phyloP scores from a whole-genome alignment of 1,140 invertebrate species.

The Anastrepha ludens region DNA sequence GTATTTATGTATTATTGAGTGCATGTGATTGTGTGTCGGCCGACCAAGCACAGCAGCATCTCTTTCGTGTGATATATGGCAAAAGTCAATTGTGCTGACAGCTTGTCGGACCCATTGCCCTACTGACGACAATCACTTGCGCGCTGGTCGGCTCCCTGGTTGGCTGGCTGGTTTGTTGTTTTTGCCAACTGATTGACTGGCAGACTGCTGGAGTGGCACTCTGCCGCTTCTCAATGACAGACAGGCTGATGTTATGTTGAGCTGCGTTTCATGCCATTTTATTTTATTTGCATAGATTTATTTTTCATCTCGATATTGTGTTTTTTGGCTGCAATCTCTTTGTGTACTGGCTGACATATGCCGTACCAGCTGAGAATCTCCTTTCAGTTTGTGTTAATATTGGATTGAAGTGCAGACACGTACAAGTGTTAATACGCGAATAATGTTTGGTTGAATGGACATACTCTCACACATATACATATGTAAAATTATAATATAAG shows the following conservation, averaged over 20 bases:
- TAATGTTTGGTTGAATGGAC: no score
- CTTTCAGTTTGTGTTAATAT: neutral
- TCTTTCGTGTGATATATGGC: slow-evolving; percentile 29
- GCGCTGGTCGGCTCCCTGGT: neutral
- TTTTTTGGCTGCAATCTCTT: neutral
- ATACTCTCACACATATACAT: no score
- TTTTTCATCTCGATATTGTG: neutral
- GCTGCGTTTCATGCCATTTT: neutral
- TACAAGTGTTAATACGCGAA: no score
- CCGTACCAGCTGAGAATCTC: neutral
- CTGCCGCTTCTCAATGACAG: neutral
- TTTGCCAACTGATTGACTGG: slow-evolving; percentile 25
- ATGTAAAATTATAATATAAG: no score
- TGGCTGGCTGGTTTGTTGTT: neutral
- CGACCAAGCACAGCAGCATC: neutral
- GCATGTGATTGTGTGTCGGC: neutral
- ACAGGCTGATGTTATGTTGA: slow-evolving; percentile 24
- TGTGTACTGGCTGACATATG: neutral
- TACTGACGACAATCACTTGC: neutral
- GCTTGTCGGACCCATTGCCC: slow-evolving; percentile 3
- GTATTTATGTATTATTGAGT: neutral
- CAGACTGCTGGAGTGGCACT: neutral
- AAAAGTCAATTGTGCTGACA: slow-evolving; percentile 43
- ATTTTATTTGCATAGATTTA: neutral
- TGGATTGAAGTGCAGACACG: no score